Base-by-base conservation (phyloP, 1,140 invertebrate species). In the Achatina immaculata region DNA sequence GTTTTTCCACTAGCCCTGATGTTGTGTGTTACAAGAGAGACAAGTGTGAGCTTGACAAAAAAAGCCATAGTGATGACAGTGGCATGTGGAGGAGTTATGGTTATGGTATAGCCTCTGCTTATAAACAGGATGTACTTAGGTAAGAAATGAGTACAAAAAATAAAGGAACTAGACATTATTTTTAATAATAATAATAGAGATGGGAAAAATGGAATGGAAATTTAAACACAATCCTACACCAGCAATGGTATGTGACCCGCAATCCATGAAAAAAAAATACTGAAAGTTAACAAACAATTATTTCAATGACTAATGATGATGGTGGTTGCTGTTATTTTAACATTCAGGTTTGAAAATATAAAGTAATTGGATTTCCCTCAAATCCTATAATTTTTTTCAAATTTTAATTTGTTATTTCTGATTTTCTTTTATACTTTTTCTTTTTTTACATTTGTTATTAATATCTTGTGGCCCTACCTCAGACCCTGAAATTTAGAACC, bases 1-100 rank as follows among this genome's bases (percentile, higher is more conserved):
- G n/a, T n/a, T n/a, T n/a, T n/a, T n/a, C n/a, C n/a, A n/a, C n/a
- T 31, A 73, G 71, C 71, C 71, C 71, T 7, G 71, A 73, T 19
- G 31, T 42, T 9, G 40, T 73, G 9, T 73, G 71, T 48, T 73
- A 45, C 40, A 48, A 48, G 45, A 6, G 28, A 45, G 71, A 45
- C 4, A 48, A 73, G 38, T 73, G 71, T 31, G 40, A 48, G 16
- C n/a, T 11, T 24, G 4, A 11, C 31, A 9, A 2, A 14, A 24
- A 45, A 1, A 73, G 71, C 28, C 71, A 9, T 7, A 9, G 31
- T 3, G 40, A 73, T 73, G 71, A 73, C 2, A 40, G n/a, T 7
- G 71, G 71, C 2, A 4, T 73, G 2, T 73, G 71, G 71, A 43
- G 71, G 14, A 45, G 38, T 45, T 73, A 14, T 45, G 43, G 71